Evolutionary conservation across 2,113 vertebrate genomes (phyloP), one percentile per base, ranked within the genome.

Genomic region (Indicator indicator): DNA sequence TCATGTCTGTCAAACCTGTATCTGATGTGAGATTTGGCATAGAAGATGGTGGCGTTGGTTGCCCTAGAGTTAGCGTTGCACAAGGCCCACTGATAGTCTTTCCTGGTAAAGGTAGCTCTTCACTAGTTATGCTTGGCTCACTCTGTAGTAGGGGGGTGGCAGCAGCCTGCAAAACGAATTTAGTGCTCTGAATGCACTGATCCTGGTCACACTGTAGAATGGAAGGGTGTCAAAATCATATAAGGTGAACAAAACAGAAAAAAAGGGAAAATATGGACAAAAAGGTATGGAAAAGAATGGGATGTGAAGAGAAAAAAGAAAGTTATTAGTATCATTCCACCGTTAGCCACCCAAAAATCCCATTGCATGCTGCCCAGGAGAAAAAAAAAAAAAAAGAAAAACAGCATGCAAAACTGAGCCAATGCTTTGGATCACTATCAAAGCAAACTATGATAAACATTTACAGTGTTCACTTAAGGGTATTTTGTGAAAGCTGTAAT

Each of bases 101-200:
- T 85, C 98, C 98, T 1, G 98, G 96, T 40, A 98, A 95, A 60
- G 98, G 93, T 63, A 98, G 98, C 92, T 99, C 99, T 42, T 99
- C 98, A 44, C 98, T 98, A 97, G 98, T 97, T 97, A 98, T 97
- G 96, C 98, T 98, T n/a, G 99, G 98, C 95, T 99, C 99, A 65
- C 97, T 98, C 97, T 99, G 99, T 96, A 99, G 98, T 95, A 99
- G 97, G 23, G 99, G 99, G 1, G 98, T 99, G 97, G 99, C 98
- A 55, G 99, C 99, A 8, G 99, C 99, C 99, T 99, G 99, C 97
- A 99, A 99, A 99, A 99, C 98, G 98, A 99, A 99, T 99, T 99
- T 99, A 98, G 99, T 99, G 99, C 99, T 99, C 98, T 99, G 99
- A 99, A 99, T 99, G 98, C 99, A 99, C 98, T 99, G 99, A 98